phyloP scores from a whole-genome alignment of 2,113 vertebrate species.

The Fregetta grallaria region DNA sequence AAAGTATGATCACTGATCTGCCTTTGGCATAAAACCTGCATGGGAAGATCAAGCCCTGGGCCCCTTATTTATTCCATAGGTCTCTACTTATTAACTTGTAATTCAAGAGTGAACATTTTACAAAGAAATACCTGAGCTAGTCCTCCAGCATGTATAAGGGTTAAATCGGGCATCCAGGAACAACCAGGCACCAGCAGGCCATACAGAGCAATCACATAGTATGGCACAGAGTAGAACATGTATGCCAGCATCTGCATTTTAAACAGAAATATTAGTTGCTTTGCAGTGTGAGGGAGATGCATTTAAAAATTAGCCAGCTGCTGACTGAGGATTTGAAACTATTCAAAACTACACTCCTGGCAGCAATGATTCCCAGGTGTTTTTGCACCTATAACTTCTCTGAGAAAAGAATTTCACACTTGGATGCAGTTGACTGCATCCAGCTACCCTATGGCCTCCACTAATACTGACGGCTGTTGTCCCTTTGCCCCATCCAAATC shows the following conservation, averaged over 20 bases:
- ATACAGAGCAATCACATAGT: conserved; percentile 82
- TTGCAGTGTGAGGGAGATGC: neutral
- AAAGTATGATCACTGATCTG: neutral
- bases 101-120: neutral
- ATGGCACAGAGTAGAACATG: conserved; percentile 91
- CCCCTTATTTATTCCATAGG: neutral
- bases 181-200: conserved; percentile 89
- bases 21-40: neutral
- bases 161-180: conserved; percentile 89
- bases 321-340: neutral
- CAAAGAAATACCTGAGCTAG: conserved; percentile 84
- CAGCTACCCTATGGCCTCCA: neutral
- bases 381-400: neutral
- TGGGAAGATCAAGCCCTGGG: neutral
- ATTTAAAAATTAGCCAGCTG: neutral
- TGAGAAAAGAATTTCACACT: neutral
- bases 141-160: conserved; percentile 88
- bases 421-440: neutral
- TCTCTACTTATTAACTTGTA: neutral
- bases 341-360: neutral
- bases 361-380: neutral
- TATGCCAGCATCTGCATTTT: conserved; percentile 85
- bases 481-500: neutral
- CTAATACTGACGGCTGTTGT: neutral
- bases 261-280: conserved; percentile 5